Evolutionary conservation across 2,797 vertebrate genomes (phyloP).

Genomic region (Emydoidea blandingii): DNA sequence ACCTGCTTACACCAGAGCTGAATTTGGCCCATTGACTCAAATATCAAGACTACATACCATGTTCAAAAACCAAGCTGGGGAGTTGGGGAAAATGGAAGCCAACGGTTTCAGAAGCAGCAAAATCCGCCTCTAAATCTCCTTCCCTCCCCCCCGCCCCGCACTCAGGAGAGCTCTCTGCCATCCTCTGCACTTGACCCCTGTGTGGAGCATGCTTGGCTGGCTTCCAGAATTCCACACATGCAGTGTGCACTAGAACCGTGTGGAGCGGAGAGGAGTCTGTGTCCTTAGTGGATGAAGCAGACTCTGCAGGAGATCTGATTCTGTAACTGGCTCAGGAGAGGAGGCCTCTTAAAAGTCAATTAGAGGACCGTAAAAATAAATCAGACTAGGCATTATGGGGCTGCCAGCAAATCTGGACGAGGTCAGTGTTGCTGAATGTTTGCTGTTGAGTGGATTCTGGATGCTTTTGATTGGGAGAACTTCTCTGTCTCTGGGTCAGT

Average conservation of each 20-base stretch:
- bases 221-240: background rate
- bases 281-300: background rate
- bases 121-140: background rate
- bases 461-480: slow-evolving; percentile 52
- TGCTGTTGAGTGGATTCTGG: slow-evolving; percentile 59
- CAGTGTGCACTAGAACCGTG: rapidly evolving
- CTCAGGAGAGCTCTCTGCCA: background rate
- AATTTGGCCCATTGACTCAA: background rate
- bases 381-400: slow-evolving; percentile 52
- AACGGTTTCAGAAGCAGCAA: rapidly evolving
- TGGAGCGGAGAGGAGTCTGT: background rate
- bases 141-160: too few species aligned
- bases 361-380: slow-evolving; percentile 77
- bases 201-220: background rate
- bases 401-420: slow-evolving; percentile 69
- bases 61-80: background rate
- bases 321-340: slow-evolving; percentile 70
- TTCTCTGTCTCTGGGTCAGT: slow-evolving; percentile 49
- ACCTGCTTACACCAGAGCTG: background rate
- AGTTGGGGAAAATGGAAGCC: background rate
- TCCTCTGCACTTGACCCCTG: background rate
- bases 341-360: slow-evolving; percentile 76
- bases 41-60: background rate
- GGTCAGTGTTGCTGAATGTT: slow-evolving; percentile 59
- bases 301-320: slow-evolving; percentile 49